phyloP scores from a whole-genome alignment of 1,140 invertebrate species.

The Pararge aegeria region DNA sequence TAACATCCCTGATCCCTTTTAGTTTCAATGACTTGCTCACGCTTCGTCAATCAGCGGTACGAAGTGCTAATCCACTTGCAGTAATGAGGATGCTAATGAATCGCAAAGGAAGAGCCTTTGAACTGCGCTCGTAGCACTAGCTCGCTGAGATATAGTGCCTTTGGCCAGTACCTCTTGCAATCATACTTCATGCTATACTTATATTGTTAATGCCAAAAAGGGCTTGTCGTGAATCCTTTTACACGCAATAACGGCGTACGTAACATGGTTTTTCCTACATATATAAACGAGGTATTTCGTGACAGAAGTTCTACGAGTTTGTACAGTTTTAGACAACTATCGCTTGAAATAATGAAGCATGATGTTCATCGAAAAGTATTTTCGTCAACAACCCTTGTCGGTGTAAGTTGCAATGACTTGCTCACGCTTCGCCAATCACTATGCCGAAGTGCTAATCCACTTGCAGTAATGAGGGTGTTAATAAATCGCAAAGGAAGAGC shows the following conservation, averaged over 20 bases:
- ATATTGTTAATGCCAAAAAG: too few species aligned
- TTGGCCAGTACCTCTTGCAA: too few species aligned
- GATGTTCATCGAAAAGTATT: too few species aligned
- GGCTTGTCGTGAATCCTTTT: too few species aligned
- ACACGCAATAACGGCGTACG: too few species aligned
- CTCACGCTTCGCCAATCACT: constrained; percentile 51
- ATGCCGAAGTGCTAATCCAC: constrained; percentile 62
- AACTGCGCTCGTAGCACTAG: constrained; percentile 1
- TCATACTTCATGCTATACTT: too few species aligned
- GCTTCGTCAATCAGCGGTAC: constrained; percentile 49
- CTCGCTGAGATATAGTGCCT: background rate
- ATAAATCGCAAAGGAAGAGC: constrained; percentile 46
- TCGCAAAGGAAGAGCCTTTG: constrained; percentile 38
- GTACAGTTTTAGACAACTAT: too few species aligned
- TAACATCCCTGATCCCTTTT: background rate
- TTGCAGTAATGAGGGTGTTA: constrained; percentile 58
- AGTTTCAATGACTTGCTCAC: constrained; percentile 36
- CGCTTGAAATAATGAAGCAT: too few species aligned
- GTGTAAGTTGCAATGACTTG: constrained; percentile 19
- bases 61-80: constrained; percentile 61
- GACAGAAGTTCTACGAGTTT: too few species aligned
- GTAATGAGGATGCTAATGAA: constrained; percentile 62
- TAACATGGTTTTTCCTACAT: too few species aligned
- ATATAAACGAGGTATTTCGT: too few species aligned
- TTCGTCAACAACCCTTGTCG: background rate